A percentile compares a stretch with the other conserved stretches of the same genome.
These are phyloP conservation scores for Lateolabrax maculatus DNA, from an alignment of 2,797 vertebrate genomes.

Conservation along the genomic window DNA sequence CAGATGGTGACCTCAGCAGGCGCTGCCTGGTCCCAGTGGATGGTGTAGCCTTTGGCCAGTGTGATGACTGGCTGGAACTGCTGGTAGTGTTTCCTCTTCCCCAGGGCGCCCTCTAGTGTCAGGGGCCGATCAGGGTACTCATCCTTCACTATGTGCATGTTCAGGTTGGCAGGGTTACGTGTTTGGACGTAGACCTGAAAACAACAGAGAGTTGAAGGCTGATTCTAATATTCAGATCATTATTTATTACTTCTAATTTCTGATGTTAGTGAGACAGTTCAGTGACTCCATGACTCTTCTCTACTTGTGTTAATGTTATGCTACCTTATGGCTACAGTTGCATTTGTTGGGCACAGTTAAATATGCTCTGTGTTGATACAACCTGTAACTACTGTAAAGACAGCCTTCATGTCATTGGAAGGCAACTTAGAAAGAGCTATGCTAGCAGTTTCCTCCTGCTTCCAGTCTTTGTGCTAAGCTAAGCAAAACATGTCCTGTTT, in stretches of 20 bases:
- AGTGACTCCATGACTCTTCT: neutral
- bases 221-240: neutral
- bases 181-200: conserved; percentile 94
- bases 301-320: neutral
- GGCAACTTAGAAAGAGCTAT: neutral
- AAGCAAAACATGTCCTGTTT: neutral
- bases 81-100: conserved; percentile 95
- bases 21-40: conserved; percentile 94
- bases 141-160: conserved; percentile 93
- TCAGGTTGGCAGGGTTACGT: conserved; percentile 89
- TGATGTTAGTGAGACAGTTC: neutral
- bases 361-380: too few species aligned
- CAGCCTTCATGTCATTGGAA: neutral
- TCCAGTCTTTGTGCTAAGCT: neutral
- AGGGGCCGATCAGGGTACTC: conserved; percentile 91
- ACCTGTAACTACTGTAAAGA: neutral
- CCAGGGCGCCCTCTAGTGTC: conserved; percentile 91
- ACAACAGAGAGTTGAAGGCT: neutral
- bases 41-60: conserved; percentile 93
- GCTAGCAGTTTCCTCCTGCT: neutral
- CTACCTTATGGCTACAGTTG: neutral
- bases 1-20: conserved; percentile 94
- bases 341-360: neutral
- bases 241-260: neutral
- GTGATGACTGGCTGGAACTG: conserved; percentile 97